Conservation (phyloP, 2,113 vertebrate genomes). For the Hipposideros armiger region DNA sequence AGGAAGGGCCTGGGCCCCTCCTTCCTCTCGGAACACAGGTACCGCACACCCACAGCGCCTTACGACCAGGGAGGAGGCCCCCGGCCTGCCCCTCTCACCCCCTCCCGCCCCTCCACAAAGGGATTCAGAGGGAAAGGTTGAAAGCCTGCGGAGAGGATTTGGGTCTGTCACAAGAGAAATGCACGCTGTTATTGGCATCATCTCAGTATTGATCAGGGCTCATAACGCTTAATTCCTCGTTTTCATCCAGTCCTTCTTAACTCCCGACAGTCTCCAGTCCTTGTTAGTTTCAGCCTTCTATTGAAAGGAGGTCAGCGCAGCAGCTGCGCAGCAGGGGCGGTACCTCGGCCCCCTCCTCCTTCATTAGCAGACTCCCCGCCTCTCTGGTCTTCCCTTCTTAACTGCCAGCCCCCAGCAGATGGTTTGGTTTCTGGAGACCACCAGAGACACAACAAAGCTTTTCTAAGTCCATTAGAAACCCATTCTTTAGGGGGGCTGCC, state of each 20-base stretch:
- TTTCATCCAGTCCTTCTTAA: neutral
- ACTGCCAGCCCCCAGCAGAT: constrained; percentile 65
- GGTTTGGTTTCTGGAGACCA: constrained; percentile 54
- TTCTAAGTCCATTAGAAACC: constrained; percentile 81
- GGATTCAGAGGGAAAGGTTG: neutral
- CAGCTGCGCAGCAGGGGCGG: neutral
- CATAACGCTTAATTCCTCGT: neutral
- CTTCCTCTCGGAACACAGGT: accelerated
- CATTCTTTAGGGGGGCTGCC: constrained; percentile 74
- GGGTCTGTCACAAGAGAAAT: neutral
- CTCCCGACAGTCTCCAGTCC: neutral
- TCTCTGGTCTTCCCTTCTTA: constrained; percentile 52
- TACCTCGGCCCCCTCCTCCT: neutral
- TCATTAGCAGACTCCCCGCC: accelerated
- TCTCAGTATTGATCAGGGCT: neutral
- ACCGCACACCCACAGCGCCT: accelerated
- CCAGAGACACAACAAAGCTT: constrained; percentile 69
- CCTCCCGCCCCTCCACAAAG: accelerated
- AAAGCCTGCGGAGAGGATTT: neutral
- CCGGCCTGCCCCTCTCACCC: accelerated
- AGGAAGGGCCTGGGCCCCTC: neutral
- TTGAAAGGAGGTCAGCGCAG: neutral
- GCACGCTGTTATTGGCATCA: neutral
- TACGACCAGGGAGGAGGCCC: neutral
- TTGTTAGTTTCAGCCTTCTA: neutral